Percentiles rank a stretch among this genome's conserved stretches.
These are phyloP conservation scores for Pogonocherus hispidulus DNA, from an alignment of 2,888 invertebrate species.

Conservation along the genomic window DNA sequence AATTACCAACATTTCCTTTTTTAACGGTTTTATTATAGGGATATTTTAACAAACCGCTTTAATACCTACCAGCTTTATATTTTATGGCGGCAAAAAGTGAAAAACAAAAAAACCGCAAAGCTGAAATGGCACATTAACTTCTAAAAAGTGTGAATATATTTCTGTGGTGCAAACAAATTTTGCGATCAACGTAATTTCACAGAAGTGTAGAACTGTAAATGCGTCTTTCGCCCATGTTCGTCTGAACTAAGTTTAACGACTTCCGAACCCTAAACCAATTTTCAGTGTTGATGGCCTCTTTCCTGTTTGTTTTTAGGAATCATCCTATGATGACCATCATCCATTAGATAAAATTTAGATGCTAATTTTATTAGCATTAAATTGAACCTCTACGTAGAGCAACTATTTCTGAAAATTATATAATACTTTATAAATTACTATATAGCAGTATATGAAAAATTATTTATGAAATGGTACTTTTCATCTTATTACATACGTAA, in stretches of 20 bases:
- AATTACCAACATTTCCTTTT: not conserved
- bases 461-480: too few relatives aligned
- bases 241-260: slow-evolving; percentile 18
- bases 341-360: slow-evolving; percentile 7
- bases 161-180: slow-evolving; percentile 2
- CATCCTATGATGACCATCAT: slow-evolving; percentile 10
- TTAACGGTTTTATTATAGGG: not conserved
- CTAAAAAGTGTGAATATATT: slow-evolving; percentile 17
- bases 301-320: slow-evolving; percentile 17
- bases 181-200: slow-evolving; percentile 11
- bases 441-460: too few relatives aligned
- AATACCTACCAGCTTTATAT: not conserved
- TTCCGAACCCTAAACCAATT: slow-evolving; percentile 18
- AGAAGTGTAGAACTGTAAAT: slow-evolving; percentile 18
- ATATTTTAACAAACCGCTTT: not conserved
- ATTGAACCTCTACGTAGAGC: too few relatives aligned
- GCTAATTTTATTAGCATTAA: not conserved
- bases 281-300: slow-evolving; percentile 17
- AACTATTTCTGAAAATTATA: too few relatives aligned
- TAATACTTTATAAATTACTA: too few relatives aligned
- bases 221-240: slow-evolving; percentile 12
- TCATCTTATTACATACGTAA: too few relatives aligned
- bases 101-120: not conserved
- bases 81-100: not conserved
- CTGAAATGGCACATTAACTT: slow-evolving; percentile 10